A percentile compares a stretch with the other conserved stretches of the same genome.
Conservation (phyloP, 2,113 vertebrate species). For the Pontoporia blainvillei region DNA sequence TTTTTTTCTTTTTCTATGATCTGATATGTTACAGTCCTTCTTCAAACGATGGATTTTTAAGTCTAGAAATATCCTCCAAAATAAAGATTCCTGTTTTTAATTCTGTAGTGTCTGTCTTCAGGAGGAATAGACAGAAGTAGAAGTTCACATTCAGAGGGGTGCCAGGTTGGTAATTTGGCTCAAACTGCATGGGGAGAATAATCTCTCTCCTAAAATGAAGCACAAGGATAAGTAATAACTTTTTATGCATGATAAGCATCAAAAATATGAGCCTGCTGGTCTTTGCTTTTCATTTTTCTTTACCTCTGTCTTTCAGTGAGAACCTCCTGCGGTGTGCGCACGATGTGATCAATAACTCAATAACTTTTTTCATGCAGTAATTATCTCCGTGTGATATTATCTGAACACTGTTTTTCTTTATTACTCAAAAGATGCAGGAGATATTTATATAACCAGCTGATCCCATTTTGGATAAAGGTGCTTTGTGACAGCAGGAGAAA, state of each 20-base stretch:
- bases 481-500: slow-evolving; percentile 80
- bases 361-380: slow-evolving; percentile 92
- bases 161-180: slow-evolving; percentile 87
- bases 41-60: slow-evolving; percentile 62
- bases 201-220: slow-evolving; percentile 86
- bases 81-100: slow-evolving; percentile 72
- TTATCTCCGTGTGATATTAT: slow-evolving; percentile 90
- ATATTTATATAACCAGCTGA: slow-evolving; percentile 87
- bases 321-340: slow-evolving; percentile 86
- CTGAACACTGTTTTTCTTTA: slow-evolving; percentile 87
- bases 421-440: slow-evolving; percentile 86
- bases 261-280: slow-evolving; percentile 89
- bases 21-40: slow-evolving; percentile 30
- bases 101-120: slow-evolving; percentile 77
- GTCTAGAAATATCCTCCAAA: slow-evolving; percentile 63
- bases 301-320: slow-evolving; percentile 85
- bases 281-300: slow-evolving; percentile 87
- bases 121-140: slow-evolving; percentile 72
- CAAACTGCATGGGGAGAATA: slow-evolving; percentile 88
- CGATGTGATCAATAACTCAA: slow-evolving; percentile 93
- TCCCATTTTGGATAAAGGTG: slow-evolving; percentile 85
- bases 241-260: slow-evolving; percentile 91
- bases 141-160: slow-evolving; percentile 81
- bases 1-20: slow-evolving; percentile 60
- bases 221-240: slow-evolving; percentile 88